A percentile compares a stretch with the other conserved stretches of the same genome.
Conservation (phyloP, 2,797 vertebrate species). For the Anguilla pacifica region DNA sequence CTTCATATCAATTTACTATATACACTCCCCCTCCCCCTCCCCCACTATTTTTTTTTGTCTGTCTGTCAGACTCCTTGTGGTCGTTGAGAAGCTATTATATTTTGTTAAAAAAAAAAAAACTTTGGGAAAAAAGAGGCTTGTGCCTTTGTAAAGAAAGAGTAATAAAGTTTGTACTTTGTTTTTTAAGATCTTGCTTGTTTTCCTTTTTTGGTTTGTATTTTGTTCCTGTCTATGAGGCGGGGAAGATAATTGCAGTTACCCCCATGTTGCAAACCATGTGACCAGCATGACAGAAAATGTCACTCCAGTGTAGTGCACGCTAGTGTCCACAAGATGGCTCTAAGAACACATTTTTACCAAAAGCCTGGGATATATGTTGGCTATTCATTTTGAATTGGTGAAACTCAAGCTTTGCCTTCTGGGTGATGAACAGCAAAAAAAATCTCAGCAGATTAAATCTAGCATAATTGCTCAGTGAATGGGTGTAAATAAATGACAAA, state of each 20-base stretch:
- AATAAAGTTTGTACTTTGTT: conserved; percentile 99
- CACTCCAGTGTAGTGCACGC: too few species aligned
- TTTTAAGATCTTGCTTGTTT: conserved; percentile 71
- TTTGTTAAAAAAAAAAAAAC: conserved; percentile 82
- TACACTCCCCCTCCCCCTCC: neutral
- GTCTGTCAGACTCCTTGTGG: conserved; percentile 76
- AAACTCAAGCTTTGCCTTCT: too few species aligned
- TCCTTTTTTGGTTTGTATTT: neutral
- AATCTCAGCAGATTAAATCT: too few species aligned
- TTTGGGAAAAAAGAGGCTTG: conserved; percentile 80
- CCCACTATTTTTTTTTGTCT: conserved; percentile 56
- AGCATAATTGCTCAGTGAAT: too few species aligned
- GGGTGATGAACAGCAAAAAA: too few species aligned
- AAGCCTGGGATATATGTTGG: too few species aligned
- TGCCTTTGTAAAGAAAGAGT: conserved; percentile 99
- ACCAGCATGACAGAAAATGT: conserved; percentile 14
- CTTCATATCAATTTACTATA: neutral
- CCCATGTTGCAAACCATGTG: conserved; percentile 24
- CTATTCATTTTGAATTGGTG: too few species aligned
- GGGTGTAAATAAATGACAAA: too few species aligned
- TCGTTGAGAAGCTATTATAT: conserved; percentile 92
- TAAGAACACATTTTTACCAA: too few species aligned
- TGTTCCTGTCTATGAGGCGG: neutral
- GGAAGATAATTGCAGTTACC: conserved; percentile 33
- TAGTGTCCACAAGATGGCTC: neutral